Percentiles rank a stretch among this genome's conserved stretches.
Evolutionary conservation across 2,888 invertebrate species (phyloP).

Genomic region (Phalangium opilio): DNA sequence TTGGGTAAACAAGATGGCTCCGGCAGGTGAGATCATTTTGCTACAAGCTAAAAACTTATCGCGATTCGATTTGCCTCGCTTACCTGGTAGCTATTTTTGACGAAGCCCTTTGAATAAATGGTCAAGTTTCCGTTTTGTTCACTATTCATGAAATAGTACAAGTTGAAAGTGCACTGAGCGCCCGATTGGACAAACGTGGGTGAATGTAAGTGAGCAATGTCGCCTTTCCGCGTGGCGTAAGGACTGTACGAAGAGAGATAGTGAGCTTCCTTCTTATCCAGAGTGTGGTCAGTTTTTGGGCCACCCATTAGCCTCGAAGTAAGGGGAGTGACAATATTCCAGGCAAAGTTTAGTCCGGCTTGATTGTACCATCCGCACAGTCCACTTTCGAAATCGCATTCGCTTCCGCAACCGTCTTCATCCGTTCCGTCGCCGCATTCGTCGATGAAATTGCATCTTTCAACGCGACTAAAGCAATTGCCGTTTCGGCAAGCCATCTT

Average conservation of each 20-base stretch:
- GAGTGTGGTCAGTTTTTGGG: slow-evolving; percentile 7
- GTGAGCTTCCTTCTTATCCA: slow-evolving; percentile 7
- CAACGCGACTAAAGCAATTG: slow-evolving; percentile 8
- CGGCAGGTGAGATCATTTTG: no score
- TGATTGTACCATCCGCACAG: slow-evolving; percentile 19
- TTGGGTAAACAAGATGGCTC: no score
- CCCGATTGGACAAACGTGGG: slow-evolving; percentile 10
- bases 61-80: no score
- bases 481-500: slow-evolving; percentile 9
- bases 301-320: neutral
- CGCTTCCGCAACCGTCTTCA: slow-evolving; percentile 14
- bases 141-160: slow-evolving; percentile 10
- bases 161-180: slow-evolving; percentile 4
- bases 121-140: neutral
- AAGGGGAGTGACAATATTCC: slow-evolving; percentile 1
- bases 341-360: neutral
- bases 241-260: neutral
- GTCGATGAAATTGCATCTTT: slow-evolving; percentile 12
- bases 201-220: slow-evolving; percentile 9
- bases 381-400: slow-evolving; percentile 15
- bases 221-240: neutral
- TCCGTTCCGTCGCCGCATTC: slow-evolving; percentile 18
- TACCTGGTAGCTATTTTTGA: slow-evolving; percentile 6
- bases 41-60: no score
- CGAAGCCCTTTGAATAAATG: slow-evolving; percentile 2